Percentiles rank a stretch among this genome's conserved stretches.
Conservation (phyloP, 2,888 invertebrate genomes). For the Callinectes sapidus region DNA sequence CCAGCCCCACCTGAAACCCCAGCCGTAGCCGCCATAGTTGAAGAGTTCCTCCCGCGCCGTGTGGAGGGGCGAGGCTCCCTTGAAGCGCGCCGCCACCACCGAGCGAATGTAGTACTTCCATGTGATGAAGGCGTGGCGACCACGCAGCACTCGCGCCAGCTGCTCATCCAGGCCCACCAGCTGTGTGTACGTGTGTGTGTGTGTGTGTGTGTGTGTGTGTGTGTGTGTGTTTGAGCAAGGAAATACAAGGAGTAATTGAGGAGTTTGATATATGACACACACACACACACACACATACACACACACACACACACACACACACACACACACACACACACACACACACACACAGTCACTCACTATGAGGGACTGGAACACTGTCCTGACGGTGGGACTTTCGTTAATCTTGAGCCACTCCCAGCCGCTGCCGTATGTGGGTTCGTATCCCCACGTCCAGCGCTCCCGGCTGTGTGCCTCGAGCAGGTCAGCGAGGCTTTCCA, state of each 20-base stretch:
- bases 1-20: slow-evolving; percentile 60
- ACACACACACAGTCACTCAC: slow-evolving; percentile 43
- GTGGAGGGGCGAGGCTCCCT: slow-evolving; percentile 52
- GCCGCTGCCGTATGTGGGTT: slow-evolving; percentile 64
- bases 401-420: slow-evolving; percentile 67
- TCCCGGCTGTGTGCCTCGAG: slow-evolving; percentile 46
- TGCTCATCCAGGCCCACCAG: slow-evolving; percentile 53
- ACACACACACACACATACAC: too few relatives aligned
- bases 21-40: slow-evolving; percentile 68
- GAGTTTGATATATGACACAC: neutral
- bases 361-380: slow-evolving; percentile 46
- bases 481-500: slow-evolving; percentile 72
- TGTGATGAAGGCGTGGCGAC: slow-evolving; percentile 61
- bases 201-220: neutral
- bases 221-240: neutral
- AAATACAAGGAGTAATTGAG: neutral
- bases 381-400: slow-evolving; percentile 57
- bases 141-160: slow-evolving; percentile 43
- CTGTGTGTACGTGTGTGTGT: slow-evolving; percentile 8
- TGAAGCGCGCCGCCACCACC: slow-evolving; percentile 47
- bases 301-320: slow-evolving; percentile 4
- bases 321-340: slow-evolving; percentile 17
- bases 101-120: slow-evolving; percentile 65
- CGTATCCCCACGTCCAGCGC: slow-evolving; percentile 67
- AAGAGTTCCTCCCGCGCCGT: slow-evolving; percentile 53